Evolutionary conservation across 2,113 vertebrate genomes (phyloP), one percentile per base, ranked within the genome.

Genomic region (Pedionomus torquatus): DNA sequence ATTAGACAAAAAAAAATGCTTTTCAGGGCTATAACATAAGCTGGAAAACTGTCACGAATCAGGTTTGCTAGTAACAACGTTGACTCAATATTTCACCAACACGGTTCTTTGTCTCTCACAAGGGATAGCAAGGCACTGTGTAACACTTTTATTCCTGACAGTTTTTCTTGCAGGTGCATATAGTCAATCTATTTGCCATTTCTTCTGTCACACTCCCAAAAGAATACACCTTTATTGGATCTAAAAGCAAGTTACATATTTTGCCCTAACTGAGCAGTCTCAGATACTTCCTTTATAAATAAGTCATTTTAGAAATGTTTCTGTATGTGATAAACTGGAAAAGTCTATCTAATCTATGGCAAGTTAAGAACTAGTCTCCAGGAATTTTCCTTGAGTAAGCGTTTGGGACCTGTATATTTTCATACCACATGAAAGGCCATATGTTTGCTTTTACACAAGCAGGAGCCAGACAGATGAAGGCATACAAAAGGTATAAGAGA

Each of bases 241-340:
- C 81, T 89, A 93, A 96, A 83, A 96, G 72, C 58, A 84, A 91
- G 66, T 91, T 89, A 89, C 91, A 89, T 63, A 82, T 87, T 85
- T 84, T 48, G 58, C 65, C 58, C 82, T 48, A 91, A 72, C 74
- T 72, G 78, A 94, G 19, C 55, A 95, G 55, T 54, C 83, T 63
- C 72, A 41, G 76, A 43, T 35, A 52, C 28, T 52, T 91, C 41
- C 57, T 68, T 85, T 54, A 83, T 94, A 94, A 96, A 94, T 82
- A 94, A 93, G 44, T 90, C 83, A 91, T 80, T 97, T 76, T 63
- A 57, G 81, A 88, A 55, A 69, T 61, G 69, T 68, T 89, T 82
- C 78, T 72, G 19, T 60, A 17, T 49, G 63, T 46, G 84, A 86
- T 49, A 89, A 87, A 83, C 37, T 93, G 60, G 64, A 37, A 92